phyloP scores from a whole-genome alignment of 1,140 invertebrate species.

The Idris sp. region DNA sequence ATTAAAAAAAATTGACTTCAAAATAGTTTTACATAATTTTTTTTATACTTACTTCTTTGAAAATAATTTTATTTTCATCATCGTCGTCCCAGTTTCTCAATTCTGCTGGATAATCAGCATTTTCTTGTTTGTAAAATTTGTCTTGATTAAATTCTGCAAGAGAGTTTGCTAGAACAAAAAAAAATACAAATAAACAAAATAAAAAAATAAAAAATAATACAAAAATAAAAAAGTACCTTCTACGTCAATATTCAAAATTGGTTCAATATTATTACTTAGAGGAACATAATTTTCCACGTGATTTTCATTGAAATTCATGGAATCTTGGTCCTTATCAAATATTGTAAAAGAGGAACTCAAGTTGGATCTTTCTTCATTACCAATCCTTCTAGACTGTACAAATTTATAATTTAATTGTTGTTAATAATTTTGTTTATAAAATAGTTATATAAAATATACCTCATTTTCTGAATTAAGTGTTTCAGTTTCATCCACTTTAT shows the following conservation, averaged over 20 bases:
- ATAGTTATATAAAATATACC: too few relatives aligned
- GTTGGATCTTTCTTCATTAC: constrained; percentile 16
- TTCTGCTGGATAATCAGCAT: constrained; percentile 7
- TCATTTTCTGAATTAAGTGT: too few relatives aligned
- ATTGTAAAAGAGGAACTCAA: not conserved
- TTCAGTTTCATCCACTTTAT: constrained; percentile 11
- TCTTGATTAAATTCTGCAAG: constrained; percentile 28
- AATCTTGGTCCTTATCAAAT: constrained; percentile 2
- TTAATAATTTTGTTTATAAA: too few relatives aligned
- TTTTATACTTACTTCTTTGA: constrained; percentile 26
- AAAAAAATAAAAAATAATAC: not conserved
- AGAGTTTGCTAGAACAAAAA: too few relatives aligned
- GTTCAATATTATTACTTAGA: constrained; percentile 26
- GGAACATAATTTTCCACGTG: constrained; percentile 6
- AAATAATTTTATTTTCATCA: constrained; percentile 37
- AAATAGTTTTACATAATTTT: too few relatives aligned
- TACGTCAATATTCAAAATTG: constrained; percentile 39
- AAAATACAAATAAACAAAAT: not conserved
- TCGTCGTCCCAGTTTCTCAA: constrained; percentile 27
- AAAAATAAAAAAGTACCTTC: constrained; percentile 20
- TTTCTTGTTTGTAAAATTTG: constrained; percentile 23
- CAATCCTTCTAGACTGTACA: constrained; percentile 8
- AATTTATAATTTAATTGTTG: not conserved
- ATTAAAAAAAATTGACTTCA: too few relatives aligned
- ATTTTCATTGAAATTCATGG: constrained; percentile 4